Percentiles rank a stretch among this genome's conserved stretches.
These are phyloP conservation scores for Bovichtus diacanthus DNA, from an alignment of 2,797 vertebrate species.

Conservation along the genomic window DNA sequence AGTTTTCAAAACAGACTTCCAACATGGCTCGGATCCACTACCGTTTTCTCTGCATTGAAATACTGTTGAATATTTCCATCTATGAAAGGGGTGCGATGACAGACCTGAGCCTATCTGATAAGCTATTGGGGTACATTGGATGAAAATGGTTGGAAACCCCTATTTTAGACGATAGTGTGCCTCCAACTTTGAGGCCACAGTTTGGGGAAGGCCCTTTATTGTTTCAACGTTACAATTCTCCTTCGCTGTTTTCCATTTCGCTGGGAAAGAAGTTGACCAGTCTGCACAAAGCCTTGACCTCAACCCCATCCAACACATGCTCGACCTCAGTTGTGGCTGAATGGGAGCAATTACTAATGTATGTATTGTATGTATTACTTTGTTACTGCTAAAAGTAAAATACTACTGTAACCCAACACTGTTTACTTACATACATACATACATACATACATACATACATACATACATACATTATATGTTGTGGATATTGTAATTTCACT, in stretches of 20 bases:
- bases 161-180: neutral
- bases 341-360: slow-evolving; percentile 13
- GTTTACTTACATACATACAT: neutral
- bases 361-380: too few species aligned
- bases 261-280: neutral
- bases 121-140: neutral
- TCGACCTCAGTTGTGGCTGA: slow-evolving; percentile 2
- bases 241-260: neutral
- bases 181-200: neutral
- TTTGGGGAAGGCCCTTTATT: neutral
- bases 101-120: neutral
- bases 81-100: neutral
- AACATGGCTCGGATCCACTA: too few species aligned
- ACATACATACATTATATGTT: neutral
- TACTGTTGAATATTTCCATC: neutral
- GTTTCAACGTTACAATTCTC: neutral
- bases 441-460: too few species aligned
- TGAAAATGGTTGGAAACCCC: neutral
- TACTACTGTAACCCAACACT: too few species aligned
- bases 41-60: neutral
- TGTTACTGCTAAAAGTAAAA: too few species aligned
- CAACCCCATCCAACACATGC: slow-evolving; percentile 2
- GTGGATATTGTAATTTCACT: slow-evolving; percentile 13
- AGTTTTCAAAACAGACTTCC: too few species aligned
- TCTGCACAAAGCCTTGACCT: neutral